Base-by-base conservation (phyloP, 2,888 invertebrate species). In the Tetropium fuscum region DNA sequence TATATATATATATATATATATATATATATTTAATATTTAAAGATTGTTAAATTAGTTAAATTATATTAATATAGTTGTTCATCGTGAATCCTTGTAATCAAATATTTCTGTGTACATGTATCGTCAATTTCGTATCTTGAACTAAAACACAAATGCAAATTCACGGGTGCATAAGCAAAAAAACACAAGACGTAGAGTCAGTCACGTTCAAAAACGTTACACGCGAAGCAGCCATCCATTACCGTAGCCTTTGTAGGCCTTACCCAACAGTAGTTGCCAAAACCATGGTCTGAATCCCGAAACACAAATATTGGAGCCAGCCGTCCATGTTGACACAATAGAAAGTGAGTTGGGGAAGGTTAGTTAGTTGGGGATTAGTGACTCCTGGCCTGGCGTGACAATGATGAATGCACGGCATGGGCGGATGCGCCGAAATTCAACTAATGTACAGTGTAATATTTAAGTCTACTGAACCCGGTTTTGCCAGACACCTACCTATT, bases 141-240 rank as follows among this genome's bases (percentile, higher is more conserved):
- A 18, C 43, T 34, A 57, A 49, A 57, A 49, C 44, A 27, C 36
- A 49, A 57, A 49, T 57, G 56, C 56, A 57, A 57, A 57, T 44
- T 22, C 44, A 27, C 49, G 48, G 47, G 48, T 41, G 34, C 18
- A 56, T 36, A 10, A 43, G 22, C 47, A 34, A 49, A 56, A 57
- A 56, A 56, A 41, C 10, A 15, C 32, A 22, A 44, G 22, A 16
- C 22, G 40, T 20, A 49, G 44, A 57, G 49, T 57, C 43, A 57
- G 49, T 57, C 43, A 43, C 56, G 49, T 48, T 57, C 20, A 41
- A 34, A 43, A 49, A 32, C 27, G n/a, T 8, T 8, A 25, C 56
- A 56, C 56, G 56, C 56, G 40, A 57, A 43, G 3, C 43, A 19
- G 43, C 36, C 56, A 36, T 57, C 49, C 49, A 57, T 57, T 57